These are phyloP conservation scores for Eleutherodactylus coqui DNA, from an alignment of 2,797 vertebrate genomes.

Conservation along the genomic window DNA sequence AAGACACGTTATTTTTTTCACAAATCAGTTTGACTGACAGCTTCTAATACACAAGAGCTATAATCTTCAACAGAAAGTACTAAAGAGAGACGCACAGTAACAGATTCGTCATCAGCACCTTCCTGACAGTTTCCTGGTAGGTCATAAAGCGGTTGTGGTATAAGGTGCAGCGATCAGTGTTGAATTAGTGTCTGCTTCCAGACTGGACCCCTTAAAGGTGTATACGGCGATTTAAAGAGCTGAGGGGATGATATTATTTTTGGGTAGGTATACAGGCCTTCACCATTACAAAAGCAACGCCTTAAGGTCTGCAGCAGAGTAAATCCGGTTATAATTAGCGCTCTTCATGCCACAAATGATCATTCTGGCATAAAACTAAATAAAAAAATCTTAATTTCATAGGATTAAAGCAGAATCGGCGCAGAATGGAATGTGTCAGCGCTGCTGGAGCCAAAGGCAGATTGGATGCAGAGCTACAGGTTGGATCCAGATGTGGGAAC, in stretches of 20 bases:
- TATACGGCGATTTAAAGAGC: no score
- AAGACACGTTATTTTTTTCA: no score
- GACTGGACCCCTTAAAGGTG: no score
- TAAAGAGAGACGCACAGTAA: no score
- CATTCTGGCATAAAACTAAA: neutral
- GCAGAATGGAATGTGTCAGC: neutral
- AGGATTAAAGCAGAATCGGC: neutral
- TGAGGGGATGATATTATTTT: neutral
- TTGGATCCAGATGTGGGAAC: conserved; percentile 42
- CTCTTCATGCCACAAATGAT: neutral
- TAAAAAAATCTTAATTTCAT: neutral
- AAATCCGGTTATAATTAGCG: neutral
- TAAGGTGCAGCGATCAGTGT: no score
- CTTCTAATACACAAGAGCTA: no score
- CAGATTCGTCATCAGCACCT: no score
- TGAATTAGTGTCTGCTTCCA: neutral
- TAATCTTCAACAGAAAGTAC: no score
- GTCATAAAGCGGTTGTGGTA: no score
- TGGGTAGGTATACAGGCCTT: neutral
- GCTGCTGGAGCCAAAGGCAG: neutral
- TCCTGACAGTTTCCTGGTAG: no score
- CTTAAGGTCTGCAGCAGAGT: neutral
- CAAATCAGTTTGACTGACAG: no score
- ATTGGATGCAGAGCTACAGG: neutral
- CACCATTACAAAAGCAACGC: neutral